Evolutionary conservation across 2,797 vertebrate genomes (phyloP), one percentile per base, ranked within the genome.

Genomic region (Antennarius maculatus): DNA sequence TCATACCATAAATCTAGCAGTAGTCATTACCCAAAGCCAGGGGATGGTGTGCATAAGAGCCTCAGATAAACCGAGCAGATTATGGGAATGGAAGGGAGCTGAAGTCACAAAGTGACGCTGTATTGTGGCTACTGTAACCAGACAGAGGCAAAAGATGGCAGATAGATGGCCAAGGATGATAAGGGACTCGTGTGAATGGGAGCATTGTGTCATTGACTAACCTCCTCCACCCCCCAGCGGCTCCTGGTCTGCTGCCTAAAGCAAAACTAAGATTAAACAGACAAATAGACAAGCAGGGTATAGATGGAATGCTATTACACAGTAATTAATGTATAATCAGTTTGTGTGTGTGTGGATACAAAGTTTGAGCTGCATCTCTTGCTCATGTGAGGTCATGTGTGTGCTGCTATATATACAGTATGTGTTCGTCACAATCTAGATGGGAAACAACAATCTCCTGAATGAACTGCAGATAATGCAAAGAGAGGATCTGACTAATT

Each of bases 361-460:
- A 39, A 54, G 63, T 61, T 58, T 1, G 13, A 54, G 55, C 41
- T 61, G 43, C 29, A 29, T 7, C 45, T 61, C 5, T 23, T 31
- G 53, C 50, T 2, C 46, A 37, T 72, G 37, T 62, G 42, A 27
- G n/a, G 37, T 49, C 15, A 4, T 67, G 56, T 53, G 28, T 49
- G 28, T 51, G 60, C 27, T 54, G 51, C 66, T 71, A 73, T 83
- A 71, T 81, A 72, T 67, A 23, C 3, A 34, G 31, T 23, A 67
- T 71, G 77, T 66, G 71, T 85, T 86, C 78, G 79, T 86, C 76
- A 56, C 69, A 77, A 82, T 84, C 85, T 86, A 55, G 39, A 41
- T 49, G 62, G 29, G 46, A 77, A 77, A 74, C 61, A 39, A 17
- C 28, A 31, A 63, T 55, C 58, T 60, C 15, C 34, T 23, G 16